phyloP scores from a whole-genome alignment of 2,113 vertebrate species.

The Eudyptes chrysolophus region DNA sequence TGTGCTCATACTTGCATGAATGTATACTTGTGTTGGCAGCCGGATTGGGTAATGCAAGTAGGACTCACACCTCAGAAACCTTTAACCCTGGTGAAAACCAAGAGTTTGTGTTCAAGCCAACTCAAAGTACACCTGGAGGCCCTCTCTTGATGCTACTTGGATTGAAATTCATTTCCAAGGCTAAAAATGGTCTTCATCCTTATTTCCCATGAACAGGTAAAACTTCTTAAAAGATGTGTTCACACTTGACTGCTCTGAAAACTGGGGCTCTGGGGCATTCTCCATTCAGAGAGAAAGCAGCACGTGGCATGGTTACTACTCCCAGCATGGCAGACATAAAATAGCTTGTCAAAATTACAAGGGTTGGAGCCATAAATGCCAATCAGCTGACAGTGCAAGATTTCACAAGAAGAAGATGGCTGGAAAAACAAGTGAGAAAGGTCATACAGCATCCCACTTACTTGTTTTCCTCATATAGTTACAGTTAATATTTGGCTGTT shows the following conservation, averaged over 20 bases:
- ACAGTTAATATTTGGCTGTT: not conserved
- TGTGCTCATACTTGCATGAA: not conserved
- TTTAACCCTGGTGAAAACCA: not conserved
- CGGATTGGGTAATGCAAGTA: not conserved
- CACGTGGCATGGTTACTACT: not conserved
- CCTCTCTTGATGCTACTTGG: not conserved
- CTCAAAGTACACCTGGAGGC: not conserved
- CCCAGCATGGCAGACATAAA: not conserved
- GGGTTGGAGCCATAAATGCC: slow-evolving; percentile 1
- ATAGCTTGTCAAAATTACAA: slow-evolving; percentile 12
- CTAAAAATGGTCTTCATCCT: not conserved
- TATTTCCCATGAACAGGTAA: not conserved
- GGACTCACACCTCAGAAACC: not conserved
- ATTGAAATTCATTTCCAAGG: not conserved
- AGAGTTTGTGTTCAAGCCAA: not conserved
- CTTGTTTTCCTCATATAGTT: not conserved
- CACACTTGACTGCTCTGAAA: not conserved
- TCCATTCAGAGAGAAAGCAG: not conserved
- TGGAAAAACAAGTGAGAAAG: not conserved
- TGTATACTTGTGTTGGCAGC: not conserved
- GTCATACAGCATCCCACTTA: not conserved
- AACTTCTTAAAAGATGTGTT: not conserved
- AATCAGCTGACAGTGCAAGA: not conserved
- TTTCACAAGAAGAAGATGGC: not conserved
- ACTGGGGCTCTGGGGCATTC: not conserved